Evolutionary conservation across 1,140 invertebrate species (phyloP).

Genomic region (Hypsibius dujardini): DNA sequence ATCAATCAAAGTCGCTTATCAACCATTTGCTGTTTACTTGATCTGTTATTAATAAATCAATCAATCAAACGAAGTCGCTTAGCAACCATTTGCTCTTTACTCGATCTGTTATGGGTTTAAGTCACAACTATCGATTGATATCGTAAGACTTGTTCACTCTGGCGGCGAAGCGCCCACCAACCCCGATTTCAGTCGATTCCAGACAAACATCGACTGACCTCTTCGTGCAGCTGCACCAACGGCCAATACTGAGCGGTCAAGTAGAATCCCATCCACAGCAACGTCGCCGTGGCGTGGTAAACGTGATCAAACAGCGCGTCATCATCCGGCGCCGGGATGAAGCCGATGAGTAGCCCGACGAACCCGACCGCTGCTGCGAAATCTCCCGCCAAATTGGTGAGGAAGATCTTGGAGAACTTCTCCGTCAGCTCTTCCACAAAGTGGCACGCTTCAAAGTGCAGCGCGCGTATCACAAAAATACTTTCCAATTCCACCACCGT

Average conservation of each 20-base stretch:
- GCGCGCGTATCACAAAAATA: neutral
- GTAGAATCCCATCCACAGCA: neutral
- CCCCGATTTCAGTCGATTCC: no score
- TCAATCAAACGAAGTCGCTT: no score
- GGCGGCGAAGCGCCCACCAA: no score
- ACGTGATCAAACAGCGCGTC: neutral
- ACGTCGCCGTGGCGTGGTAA: neutral
- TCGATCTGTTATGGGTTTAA: no score
- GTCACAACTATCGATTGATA: no score
- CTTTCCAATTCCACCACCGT: no score
- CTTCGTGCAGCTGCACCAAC: constrained; percentile 4
- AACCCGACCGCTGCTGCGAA: neutral
- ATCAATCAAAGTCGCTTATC: no score
- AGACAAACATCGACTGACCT: neutral
- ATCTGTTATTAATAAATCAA: no score
- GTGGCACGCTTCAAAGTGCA: neutral
- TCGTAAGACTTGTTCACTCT: no score
- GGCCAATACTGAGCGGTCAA: neutral
- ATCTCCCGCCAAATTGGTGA: neutral
- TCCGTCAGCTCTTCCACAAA: neutral
- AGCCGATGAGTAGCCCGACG: constrained; percentile 3
- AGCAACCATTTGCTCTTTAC: no score
- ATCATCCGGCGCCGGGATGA: neutral
- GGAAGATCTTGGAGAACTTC: neutral
- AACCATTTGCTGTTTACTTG: no score